Percentiles rank a stretch among this genome's conserved stretches.
Evolutionary conservation across 2,888 invertebrate genomes (phyloP).

Genomic region (Cataglyphis livida): DNA sequence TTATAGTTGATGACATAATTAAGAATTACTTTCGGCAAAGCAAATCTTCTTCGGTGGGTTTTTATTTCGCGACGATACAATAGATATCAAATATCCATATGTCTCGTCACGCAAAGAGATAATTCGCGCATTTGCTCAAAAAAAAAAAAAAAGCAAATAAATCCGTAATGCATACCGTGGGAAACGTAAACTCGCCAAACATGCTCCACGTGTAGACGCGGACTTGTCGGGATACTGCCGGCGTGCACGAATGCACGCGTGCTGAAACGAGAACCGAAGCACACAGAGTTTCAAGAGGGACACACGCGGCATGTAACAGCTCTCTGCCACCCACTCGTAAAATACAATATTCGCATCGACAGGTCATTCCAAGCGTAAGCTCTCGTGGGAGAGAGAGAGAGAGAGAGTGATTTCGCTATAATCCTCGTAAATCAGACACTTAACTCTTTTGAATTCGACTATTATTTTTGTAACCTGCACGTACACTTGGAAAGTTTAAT

Average conservation of each 20-base stretch:
- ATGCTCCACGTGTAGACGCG: slow-evolving; percentile 30
- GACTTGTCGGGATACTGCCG: slow-evolving; percentile 29
- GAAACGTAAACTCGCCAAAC: slow-evolving; percentile 65
- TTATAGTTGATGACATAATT: not conserved
- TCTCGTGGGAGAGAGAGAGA: slow-evolving; percentile 35
- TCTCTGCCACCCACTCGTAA: slow-evolving; percentile 60
- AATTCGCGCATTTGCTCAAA: not conserved
- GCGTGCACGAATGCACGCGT: not conserved
- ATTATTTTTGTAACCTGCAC: not conserved
- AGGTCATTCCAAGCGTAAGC: slow-evolving; percentile 57
- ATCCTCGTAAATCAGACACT: slow-evolving; percentile 47
- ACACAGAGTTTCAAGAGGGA: slow-evolving; percentile 26
- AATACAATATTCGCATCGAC: slow-evolving; percentile 47
- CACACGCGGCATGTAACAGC: slow-evolving; percentile 59
- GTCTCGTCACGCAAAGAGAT: not conserved
- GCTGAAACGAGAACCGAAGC: slow-evolving; percentile 32
- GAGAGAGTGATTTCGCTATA: slow-evolving; percentile 43
- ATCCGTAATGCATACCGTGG: slow-evolving; percentile 76
- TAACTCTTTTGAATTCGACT: slow-evolving; percentile 2
- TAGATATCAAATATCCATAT: slow-evolving; percentile 5
- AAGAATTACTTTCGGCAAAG: slow-evolving; percentile 6
- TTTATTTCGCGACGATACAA: not conserved
- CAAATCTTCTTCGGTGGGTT: not conserved
- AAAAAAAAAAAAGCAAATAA: slow-evolving; percentile 61
- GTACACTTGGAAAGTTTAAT: not conserved